Percentiles rank a stretch among this genome's conserved stretches.
These are phyloP conservation scores for Dolichoris vasculosae DNA, from an alignment of 1,140 invertebrate genomes.

Conservation along the genomic window DNA sequence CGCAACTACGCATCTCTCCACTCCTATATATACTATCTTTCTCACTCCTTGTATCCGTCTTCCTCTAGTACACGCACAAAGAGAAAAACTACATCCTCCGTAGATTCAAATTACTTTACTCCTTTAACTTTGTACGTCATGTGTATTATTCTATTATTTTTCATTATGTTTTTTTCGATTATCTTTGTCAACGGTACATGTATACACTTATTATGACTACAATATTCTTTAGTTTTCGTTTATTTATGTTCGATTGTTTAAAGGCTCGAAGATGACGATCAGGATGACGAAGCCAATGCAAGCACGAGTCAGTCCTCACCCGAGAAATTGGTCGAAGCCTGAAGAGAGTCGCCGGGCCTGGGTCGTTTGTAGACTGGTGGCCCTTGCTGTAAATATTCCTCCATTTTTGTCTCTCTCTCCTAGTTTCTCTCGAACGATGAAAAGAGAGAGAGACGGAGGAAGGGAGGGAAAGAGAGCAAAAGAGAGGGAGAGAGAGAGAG, in stretches of 20 bases:
- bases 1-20: slow-evolving; percentile 44
- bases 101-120: neutral
- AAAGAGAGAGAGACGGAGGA: no score
- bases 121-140: neutral
- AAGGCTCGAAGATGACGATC: neutral
- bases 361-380: slow-evolving; percentile 45
- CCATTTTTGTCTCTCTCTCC: slow-evolving; percentile 33
- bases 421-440: neutral
- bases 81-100: neutral
- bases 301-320: slow-evolving; percentile 41
- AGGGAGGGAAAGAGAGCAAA: no score
- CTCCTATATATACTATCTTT: neutral
- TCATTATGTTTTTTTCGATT: neutral
- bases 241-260: neutral
- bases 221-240: neutral
- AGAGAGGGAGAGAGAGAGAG: neutral
- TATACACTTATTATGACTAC: neutral
- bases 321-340: slow-evolving; percentile 39
- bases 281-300: neutral
- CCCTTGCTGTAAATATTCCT: slow-evolving; percentile 46
- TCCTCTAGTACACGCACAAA: neutral
- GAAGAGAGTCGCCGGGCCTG: slow-evolving; percentile 40
- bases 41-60: neutral
- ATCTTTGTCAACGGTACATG: neutral
- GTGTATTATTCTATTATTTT: neutral